Conservation (phyloP, 2,797 vertebrate species). For the Heterohyrax brucei region DNA sequence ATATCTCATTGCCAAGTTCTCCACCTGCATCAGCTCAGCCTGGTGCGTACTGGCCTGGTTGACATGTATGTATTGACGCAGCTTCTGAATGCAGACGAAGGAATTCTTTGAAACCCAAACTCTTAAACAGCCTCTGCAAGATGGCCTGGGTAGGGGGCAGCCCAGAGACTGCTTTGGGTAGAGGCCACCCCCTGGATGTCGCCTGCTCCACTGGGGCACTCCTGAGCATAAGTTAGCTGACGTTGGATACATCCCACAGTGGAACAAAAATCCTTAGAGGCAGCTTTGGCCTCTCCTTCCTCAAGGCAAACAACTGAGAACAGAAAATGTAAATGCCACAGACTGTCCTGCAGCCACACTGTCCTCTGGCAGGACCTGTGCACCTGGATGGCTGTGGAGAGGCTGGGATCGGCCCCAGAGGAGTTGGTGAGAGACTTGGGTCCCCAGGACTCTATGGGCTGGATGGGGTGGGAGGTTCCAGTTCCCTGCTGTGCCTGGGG, state of each 20-base stretch:
- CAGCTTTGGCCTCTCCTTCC: background rate
- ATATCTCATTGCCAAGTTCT: background rate
- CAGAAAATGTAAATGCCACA: background rate
- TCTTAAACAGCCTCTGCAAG: background rate
- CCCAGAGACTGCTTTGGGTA: background rate
- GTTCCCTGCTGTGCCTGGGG: background rate
- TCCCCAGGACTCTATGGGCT: background rate
- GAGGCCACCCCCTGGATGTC: no score
- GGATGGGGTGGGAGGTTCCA: background rate
- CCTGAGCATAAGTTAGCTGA: background rate
- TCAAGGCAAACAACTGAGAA: background rate
- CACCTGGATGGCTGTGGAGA: background rate
- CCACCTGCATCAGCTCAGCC: background rate
- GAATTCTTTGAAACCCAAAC: slow-evolving; percentile 12
- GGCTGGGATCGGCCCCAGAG: background rate
- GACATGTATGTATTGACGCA: background rate
- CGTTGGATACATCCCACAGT: background rate
- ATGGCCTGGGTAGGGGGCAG: background rate
- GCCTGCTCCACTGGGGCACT: background rate
- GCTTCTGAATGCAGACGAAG: background rate
- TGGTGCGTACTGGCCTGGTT: background rate
- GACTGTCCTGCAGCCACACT: background rate
- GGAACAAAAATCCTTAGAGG: background rate
- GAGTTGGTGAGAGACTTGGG: background rate
- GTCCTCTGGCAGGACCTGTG: background rate